Evolutionary conservation across 2,888 invertebrate genomes (phyloP), one percentile per base, ranked within the genome.

Genomic region (Odiellus spinosus): DNA sequence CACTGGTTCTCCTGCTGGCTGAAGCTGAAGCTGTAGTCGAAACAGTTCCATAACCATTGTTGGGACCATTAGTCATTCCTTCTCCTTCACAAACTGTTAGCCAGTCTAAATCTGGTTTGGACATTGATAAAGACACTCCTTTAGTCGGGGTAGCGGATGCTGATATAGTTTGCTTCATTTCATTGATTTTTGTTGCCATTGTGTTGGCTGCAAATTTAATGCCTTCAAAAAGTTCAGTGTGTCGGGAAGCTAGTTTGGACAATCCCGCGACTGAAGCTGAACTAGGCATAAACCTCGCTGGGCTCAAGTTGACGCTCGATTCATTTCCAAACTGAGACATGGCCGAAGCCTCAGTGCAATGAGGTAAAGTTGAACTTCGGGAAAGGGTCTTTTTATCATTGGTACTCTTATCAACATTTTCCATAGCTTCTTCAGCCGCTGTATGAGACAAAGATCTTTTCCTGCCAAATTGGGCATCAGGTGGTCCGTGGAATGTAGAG

Each of bases 171-270:
- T 64, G 86, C 63, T 87, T 87, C 64, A 88, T 81, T 65, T 87
- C 88, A 62, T 86, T 88, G 59, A 87, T 77, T 61, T 87, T 87
- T 61, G 85, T 86, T 18, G 77, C 85, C 63, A 88, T 76, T 36
- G 81, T 80, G 2, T 77, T 85, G 0, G 86, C 85, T 0, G 55
- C 56, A 12, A 80, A 83, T 64, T 85, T 86, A 35, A 88, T 73
- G 59, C 84, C 84, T 63, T 82, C 86, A 41, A 54, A 48, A 5
- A 55, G 44, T 38, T 56, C 53, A 6, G 54, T 45, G 44, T 54
- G 53, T 36, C 46, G 51, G n/a, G 52, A 44, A 6, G 49, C 44
- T 15, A 55, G 35, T 42, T 48, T 51, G 6, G 51, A 47, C 21
- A 50, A 45, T 11, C 52, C 48, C 42, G 48, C 48, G 12, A 46